Base-by-base conservation (phyloP, 2,113 vertebrate genomes). In the Riparia riparia region DNA sequence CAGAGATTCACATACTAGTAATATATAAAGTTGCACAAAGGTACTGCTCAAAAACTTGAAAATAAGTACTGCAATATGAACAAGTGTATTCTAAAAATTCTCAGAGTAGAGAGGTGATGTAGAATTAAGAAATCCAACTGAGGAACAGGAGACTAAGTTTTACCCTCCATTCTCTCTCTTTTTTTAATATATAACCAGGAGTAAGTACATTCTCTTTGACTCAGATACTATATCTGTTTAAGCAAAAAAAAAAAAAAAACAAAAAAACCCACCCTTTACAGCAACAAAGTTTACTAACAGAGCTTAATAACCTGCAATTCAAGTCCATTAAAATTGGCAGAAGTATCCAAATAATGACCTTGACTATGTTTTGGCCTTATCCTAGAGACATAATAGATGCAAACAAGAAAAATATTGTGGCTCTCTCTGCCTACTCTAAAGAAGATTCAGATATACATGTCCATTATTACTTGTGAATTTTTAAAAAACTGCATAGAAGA, bases 401-500 rank as follows among this genome's bases (percentile, higher is more conserved):
- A 29, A 14, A 56, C 57, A 79, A 82, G 64, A 82, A 90, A 74
- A 95, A 54, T 64, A 81, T 26, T 72, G 73, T 64, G 17, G 25
- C 25, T n/a, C 12, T 21, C 32, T 82, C 32, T 76, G 44, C 19
- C 42, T 54, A 70, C 54, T 90, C 42, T 47, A 91, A 77, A 71
- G 17, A 92, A 42, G 34, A 77, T 73, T 47, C 16, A 47, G 77
- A 58, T 76, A 65, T 31, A 73, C 77, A 11, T 85, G 60, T 2
- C 39, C 37, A 49, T 29, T 76, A 89, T 15, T 66, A 45, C 21
- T 89, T 90, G 8, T 58, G 25, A 42, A 63, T 72, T 86, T 91
- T 92, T 65, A 63, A 82, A 94, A 94, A 94, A 69, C 66, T 93
- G 83, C 20, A 66, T 20, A 95, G 32, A 86, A 54, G 53, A 4